Base-by-base conservation (phyloP, 2,113 vertebrate genomes). In the Dolichallabes microphthalmus region DNA sequence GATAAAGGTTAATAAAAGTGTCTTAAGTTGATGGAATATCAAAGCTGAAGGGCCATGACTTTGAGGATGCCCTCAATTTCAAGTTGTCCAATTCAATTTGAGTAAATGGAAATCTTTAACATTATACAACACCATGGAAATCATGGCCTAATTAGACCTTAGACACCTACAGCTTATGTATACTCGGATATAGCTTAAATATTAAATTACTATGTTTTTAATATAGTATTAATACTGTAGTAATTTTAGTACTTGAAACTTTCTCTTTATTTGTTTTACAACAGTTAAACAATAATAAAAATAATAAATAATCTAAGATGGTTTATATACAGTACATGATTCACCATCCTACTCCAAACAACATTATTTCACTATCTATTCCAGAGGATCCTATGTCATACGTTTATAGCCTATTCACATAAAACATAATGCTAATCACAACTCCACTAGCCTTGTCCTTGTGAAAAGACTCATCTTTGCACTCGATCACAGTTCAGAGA, bases 61-160 rank as follows among this genome's bases (percentile, higher is more conserved):
- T 90, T 90, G 87, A 88, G 80, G 89, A 88, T 85, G 87, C 76
- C 89, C 87, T 88, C 87, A 87, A 90, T 90, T 90, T 90, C 86
- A 88, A 83, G 77, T 86, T 80, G 89, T 87, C 89, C 83, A 63
- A 78, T 90, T 87, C 84, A 80, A 83, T 87, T 53, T 69, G 17
- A 69, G 53, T 27, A 81, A 81, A 87, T 53, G 52, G 74, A 69
- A 69, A 83, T 86, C 83, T 89, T 87, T 25, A 58, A 57, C 57
- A 35, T 80, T 71, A 80, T 50, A 55, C 52, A 84, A 74, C 39
- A 80, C 8, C 0, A 32, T 17, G 17, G 39, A 61, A 80, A 22
- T 14, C 14, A 61, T 57, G 83, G 17, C 53, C 22, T 80, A 73
- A 85, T 66, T 78, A 79, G 22, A 86, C 75, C 66, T 6, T 66